These are phyloP conservation scores for Serrognathus titanus DNA, from an alignment of 2,888 invertebrate genomes.

Conservation along the genomic window DNA sequence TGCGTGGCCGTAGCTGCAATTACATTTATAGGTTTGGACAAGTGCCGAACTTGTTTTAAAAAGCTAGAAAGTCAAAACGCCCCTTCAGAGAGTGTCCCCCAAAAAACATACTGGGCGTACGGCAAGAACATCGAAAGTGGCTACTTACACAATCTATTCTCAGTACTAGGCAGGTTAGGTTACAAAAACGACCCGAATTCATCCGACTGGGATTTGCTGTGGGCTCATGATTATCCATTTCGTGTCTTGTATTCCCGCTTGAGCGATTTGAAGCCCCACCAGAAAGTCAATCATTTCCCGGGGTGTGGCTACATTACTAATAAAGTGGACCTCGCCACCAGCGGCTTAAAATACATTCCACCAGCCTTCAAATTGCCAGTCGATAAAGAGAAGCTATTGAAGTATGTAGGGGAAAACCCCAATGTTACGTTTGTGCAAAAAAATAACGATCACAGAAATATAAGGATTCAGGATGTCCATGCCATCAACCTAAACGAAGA, in stretches of 20 bases:
- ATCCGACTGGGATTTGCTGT: constrained; percentile 79
- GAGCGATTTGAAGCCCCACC: constrained; percentile 63
- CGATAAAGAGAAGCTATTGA: constrained; percentile 65
- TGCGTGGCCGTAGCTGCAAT: constrained; percentile 8
- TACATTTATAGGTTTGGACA: constrained; percentile 13
- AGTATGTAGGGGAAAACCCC: constrained; percentile 65
- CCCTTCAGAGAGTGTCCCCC: background rate
- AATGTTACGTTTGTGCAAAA: constrained; percentile 83
- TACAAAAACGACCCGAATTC: constrained; percentile 58
- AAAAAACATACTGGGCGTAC: constrained; percentile 11
- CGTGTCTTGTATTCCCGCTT: constrained; percentile 53
- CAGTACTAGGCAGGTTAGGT: constrained; percentile 73
- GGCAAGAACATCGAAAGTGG: constrained; percentile 60
- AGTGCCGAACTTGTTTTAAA: constrained; percentile 13
- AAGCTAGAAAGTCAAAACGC: background rate
- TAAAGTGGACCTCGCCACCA: constrained; percentile 84
- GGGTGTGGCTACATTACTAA: constrained; percentile 91
- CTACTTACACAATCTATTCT: constrained; percentile 75
- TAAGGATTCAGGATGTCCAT: constrained; percentile 67
- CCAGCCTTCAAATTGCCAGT: constrained; percentile 83
- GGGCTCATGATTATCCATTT: constrained; percentile 95
- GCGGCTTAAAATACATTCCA: constrained; percentile 76
- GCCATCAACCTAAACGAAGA: constrained; percentile 67
- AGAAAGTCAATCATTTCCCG: constrained; percentile 90
- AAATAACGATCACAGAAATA: constrained; percentile 86